Percentiles rank a stretch among this genome's conserved stretches.
These are phyloP conservation scores for Hydrozoanthus gracilis DNA, from an alignment of 92 coral and sea anemone species.

Conservation along the genomic window DNA sequence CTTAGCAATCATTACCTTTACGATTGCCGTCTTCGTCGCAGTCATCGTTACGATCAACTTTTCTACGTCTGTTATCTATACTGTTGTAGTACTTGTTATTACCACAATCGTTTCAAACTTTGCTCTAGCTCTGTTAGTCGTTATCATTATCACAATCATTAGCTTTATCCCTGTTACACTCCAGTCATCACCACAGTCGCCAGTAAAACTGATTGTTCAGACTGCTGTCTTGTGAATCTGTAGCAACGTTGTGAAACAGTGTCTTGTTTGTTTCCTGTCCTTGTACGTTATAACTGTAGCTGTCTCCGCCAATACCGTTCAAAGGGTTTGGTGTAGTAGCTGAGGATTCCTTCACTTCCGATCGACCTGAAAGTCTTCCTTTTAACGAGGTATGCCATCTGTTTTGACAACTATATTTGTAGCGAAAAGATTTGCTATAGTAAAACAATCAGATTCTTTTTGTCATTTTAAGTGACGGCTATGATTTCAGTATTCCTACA, in stretches of 20 bases:
- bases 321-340: conserved; percentile 83
- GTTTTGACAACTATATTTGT: not conserved
- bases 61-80: not conserved
- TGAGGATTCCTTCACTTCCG: conserved; percentile 69
- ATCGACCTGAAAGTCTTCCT: conserved; percentile 81
- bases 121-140: no score
- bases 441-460: not conserved
- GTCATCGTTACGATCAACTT: not conserved
- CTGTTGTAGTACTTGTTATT: not conserved
- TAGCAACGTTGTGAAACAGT: no score
- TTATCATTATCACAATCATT: no score
- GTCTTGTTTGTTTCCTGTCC: not conserved
- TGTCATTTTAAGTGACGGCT: not conserved
- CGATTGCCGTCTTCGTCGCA: not conserved
- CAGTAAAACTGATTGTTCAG: no score
- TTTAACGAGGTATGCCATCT: conserved; percentile 62
- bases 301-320: conserved; percentile 78
- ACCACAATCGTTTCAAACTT: not conserved
- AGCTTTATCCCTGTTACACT: no score
- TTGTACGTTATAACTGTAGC: conserved; percentile 33
- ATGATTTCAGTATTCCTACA: no score
- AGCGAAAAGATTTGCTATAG: no score
- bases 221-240: no score
- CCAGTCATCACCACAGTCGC: no score
- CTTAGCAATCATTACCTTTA: not conserved